Evolutionary conservation across 2,797 vertebrate genomes (phyloP), one percentile per base, ranked within the genome.

Genomic region (Macroramphosus scolopax): DNA sequence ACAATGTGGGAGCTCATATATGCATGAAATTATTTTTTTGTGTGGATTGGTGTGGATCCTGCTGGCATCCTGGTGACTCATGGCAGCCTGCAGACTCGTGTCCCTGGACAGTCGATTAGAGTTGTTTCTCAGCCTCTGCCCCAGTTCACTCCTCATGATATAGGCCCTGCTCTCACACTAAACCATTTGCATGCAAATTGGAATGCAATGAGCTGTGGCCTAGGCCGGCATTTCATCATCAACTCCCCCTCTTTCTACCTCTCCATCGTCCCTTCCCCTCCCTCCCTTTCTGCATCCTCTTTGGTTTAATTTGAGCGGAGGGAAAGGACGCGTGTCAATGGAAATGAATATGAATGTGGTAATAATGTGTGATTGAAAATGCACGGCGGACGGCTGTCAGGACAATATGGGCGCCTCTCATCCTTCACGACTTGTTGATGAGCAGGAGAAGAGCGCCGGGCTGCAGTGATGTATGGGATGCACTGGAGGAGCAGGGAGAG

Each of bases 121-220:
- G 92, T 92, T 93, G 92, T 95, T 95, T 93, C 94, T 95, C 94
- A 93, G 91, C 93, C 71, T 51, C 55, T 74, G 73, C 73, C 68
- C 77, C 70, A 30, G 74, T 77, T 80, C 77, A 63, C 77, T 76
- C 63, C 52, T 66, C 63, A 51, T 80, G 86, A 84, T 82, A 73
- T 92, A 92, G 91, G 89, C 92, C 91, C 92, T 89, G 91, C 93
- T 93, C 92, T 92, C 91, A 87, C 91, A 90, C 93, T 91, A 92
- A 93, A 91, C 91, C 93, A 98, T 99, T 99, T 98, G 95, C 96
- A 99, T 99, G 93, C 95, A 99, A 99, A 99, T 99, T 97, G 94
- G 94, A 98, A 97, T 93, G 93, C 95, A 97, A 95, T 97, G 95
- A 97, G 95, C 95, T 97, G 95, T 96, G 92, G 93, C 92, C 93